Base-by-base conservation (phyloP, 2,888 invertebrate species). In the Ctenicera cuprea region DNA sequence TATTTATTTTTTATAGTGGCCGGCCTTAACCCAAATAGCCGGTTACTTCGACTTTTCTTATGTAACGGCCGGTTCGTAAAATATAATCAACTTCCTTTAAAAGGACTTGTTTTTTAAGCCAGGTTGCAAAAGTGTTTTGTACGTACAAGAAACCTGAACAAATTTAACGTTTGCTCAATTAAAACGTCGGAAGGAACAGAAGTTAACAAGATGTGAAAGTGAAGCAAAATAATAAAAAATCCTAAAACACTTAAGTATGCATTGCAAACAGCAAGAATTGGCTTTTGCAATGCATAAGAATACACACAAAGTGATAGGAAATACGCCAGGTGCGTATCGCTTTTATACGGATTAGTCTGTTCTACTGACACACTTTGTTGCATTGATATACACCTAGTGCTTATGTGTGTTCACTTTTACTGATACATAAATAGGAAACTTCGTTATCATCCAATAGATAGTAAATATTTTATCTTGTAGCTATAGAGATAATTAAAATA, bases 11-110 rank as follows among this genome's bases (percentile, higher is more conserved):
- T 81, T 81, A 78, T 72, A 80, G 78, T 79, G 65, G 83, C 76
- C 82, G 83, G 82, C 85, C 85, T 85, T 84, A 84, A 85, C 84
- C 84, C 80, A 84, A 82, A 83, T 85, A 79, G 79, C 79, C 79
- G 78, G 79, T 81, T 77, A 81, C 82, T 83, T 81, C 82, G 76
- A 83, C 65, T 78, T 74, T 74, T 79, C 78, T 84, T 83, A 82
- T 81, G 82, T 82, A 84, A 83, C 76, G 79, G 79, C 81, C 78
- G 80, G 81, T 81, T 82, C 80, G 79, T 81, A 82, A 83, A 83
- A 75, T 71, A 75, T 63, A 82, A 83, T 80, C 83, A 81, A 83
- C 83, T 83, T 84, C 83, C 83, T 84, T 82, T 84, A 83, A 82
- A 84, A 82, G 83, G 81, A 82, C 76, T 79, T 74, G 79, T 77